These are phyloP conservation scores for Acanthosepion pharaonis DNA, from an alignment of 2,888 invertebrate species.

Conservation along the genomic window DNA sequence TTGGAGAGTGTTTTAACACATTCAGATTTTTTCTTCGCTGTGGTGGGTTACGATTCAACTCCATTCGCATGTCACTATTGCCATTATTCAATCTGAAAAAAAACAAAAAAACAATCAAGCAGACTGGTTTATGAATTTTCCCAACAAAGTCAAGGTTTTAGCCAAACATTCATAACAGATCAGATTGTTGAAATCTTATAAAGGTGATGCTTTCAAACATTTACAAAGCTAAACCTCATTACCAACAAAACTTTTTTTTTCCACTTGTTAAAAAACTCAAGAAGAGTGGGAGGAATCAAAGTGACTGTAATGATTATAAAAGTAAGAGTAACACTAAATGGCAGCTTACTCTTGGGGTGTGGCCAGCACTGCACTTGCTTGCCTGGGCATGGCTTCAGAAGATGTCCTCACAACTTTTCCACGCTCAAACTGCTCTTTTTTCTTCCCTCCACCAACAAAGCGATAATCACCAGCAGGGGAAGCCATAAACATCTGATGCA, in stretches of 20 bases:
- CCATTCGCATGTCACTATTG: constrained; percentile 50
- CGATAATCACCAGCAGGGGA: constrained; percentile 51
- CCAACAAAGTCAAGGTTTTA: too few relatives aligned
- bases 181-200: too few relatives aligned
- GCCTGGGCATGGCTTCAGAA: constrained; percentile 60
- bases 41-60: constrained; percentile 53
- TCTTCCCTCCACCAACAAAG: constrained; percentile 37
- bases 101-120: constrained; percentile 44
- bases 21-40: constrained; percentile 56
- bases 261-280: too few relatives aligned
- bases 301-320: background rate
- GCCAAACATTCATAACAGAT: too few relatives aligned
- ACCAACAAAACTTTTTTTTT: too few relatives aligned
- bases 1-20: constrained; percentile 59
- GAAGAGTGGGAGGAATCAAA: too few relatives aligned
- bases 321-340: background rate
- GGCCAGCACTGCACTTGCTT: constrained; percentile 55
- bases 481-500: constrained; percentile 49
- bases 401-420: constrained; percentile 37
- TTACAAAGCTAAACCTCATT: too few relatives aligned
- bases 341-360: constrained; percentile 60
- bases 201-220: too few relatives aligned
- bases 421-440: background rate
- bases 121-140: too few relatives aligned
- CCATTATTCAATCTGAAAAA: constrained; percentile 53